Conservation (phyloP, 2,888 invertebrate genomes). For the Acronicta alni region DNA sequence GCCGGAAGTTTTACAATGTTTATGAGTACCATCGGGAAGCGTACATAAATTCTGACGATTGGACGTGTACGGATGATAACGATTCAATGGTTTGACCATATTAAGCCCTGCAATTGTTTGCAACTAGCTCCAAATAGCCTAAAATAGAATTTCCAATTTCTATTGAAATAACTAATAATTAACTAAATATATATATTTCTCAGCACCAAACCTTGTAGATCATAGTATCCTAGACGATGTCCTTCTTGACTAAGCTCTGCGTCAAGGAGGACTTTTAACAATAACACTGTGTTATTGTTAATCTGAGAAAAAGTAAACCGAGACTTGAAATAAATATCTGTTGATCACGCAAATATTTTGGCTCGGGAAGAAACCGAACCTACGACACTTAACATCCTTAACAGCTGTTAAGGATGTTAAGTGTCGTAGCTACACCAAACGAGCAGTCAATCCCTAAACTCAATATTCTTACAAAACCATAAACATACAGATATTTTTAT, state of each 20-base stretch:
- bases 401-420: no score
- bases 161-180: constrained; percentile 10
- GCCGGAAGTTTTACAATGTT: constrained; percentile 88
- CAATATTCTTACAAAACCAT: constrained; percentile 30
- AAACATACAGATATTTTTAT: constrained; percentile 38
- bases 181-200: neutral
- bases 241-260: no score
- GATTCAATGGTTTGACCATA: constrained; percentile 74
- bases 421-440: no score
- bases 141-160: constrained; percentile 12
- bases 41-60: constrained; percentile 83
- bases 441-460: neutral
- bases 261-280: no score
- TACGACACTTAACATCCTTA: no score
- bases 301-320: no score
- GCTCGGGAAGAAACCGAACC: no score
- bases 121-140: constrained; percentile 35
- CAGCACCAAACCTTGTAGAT: neutral
- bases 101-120: constrained; percentile 72
- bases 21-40: constrained; percentile 86
- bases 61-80: constrained; percentile 77
- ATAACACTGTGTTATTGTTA: no score
- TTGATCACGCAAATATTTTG: no score
- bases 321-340: no score
- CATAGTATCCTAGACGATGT: neutral